Conservation (phyloP, 2,797 vertebrate genomes). For the Thamnophis elegans region DNA sequence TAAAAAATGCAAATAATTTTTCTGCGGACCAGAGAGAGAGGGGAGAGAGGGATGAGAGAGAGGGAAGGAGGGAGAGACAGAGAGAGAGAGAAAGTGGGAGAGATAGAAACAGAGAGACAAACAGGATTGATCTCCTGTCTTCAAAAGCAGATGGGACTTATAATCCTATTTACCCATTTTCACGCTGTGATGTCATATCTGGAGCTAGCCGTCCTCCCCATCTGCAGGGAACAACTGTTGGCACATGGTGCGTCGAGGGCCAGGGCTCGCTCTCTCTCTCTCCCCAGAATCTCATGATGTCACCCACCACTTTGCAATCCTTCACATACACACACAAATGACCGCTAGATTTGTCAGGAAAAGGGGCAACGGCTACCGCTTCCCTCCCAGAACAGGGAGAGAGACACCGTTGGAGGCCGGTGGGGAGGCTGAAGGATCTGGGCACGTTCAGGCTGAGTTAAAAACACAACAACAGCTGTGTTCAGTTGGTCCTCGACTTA, state of each 20-base stretch:
- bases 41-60: not conserved
- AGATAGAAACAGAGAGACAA: rapidly evolving
- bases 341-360: conserved; percentile 63
- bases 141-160: conserved; percentile 77
- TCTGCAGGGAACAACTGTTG: conserved; percentile 82
- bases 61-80: too few species aligned
- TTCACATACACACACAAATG: conserved; percentile 61
- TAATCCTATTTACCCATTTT: conserved; percentile 79
- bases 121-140: conserved; percentile 62
- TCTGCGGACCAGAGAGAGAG: too few species aligned
- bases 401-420: conserved; percentile 48
- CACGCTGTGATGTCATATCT: conserved; percentile 82
- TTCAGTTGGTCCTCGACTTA: not conserved
- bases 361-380: not conserved
- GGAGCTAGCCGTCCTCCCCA: conserved; percentile 76
- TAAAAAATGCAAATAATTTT: too few species aligned
- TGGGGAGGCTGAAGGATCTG: conserved; percentile 42
- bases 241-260: conserved; percentile 63
- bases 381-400: conserved; percentile 34
- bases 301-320: conserved; percentile 70
- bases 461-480: not conserved
- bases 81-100: too few species aligned
- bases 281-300: conserved; percentile 69
- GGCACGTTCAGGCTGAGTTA: not conserved
- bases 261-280: conserved; percentile 64